Percentiles rank a stretch among this genome's conserved stretches.
phyloP scores from a whole-genome alignment of 2,888 invertebrate species.

The Bibio marci region DNA sequence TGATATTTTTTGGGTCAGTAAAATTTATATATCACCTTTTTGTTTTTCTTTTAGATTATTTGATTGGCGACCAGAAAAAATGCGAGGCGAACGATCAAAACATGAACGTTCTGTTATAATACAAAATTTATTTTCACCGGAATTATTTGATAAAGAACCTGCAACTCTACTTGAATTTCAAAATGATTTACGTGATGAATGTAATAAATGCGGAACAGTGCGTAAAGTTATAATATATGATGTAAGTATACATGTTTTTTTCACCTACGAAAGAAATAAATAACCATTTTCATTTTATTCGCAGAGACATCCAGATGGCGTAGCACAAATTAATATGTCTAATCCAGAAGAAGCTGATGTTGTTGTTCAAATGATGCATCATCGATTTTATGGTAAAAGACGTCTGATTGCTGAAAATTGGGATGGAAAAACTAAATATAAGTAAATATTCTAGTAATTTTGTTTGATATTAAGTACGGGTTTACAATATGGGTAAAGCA shows the following conservation, averaged over 20 bases:
- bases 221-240: slow-evolving; percentile 84
- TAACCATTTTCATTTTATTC: no score
- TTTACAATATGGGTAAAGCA: no score
- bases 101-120: slow-evolving; percentile 84
- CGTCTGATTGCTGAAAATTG: slow-evolving; percentile 75
- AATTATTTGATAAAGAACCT: slow-evolving; percentile 79
- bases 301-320: slow-evolving; percentile 82
- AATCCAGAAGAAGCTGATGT: slow-evolving; percentile 83
- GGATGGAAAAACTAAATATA: slow-evolving; percentile 92
- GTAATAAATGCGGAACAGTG: slow-evolving; percentile 79
- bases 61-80: slow-evolving; percentile 92
- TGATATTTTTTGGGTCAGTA: no score
- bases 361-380: slow-evolving; percentile 72
- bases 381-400: slow-evolving; percentile 77
- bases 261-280: neutral
- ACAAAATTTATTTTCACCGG: slow-evolving; percentile 80
- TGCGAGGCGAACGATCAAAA: slow-evolving; percentile 68
- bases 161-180: slow-evolving; percentile 78
- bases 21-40: no score
- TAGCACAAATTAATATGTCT: slow-evolving; percentile 81
- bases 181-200: slow-evolving; percentile 77
- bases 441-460: slow-evolving; percentile 26
- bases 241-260: slow-evolving; percentile 38
- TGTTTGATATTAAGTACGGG: no score
- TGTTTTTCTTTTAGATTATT: slow-evolving; percentile 61